Evolutionary conservation across 1,140 invertebrate species (phyloP).

Genomic region (Drosophila mayri): DNA sequence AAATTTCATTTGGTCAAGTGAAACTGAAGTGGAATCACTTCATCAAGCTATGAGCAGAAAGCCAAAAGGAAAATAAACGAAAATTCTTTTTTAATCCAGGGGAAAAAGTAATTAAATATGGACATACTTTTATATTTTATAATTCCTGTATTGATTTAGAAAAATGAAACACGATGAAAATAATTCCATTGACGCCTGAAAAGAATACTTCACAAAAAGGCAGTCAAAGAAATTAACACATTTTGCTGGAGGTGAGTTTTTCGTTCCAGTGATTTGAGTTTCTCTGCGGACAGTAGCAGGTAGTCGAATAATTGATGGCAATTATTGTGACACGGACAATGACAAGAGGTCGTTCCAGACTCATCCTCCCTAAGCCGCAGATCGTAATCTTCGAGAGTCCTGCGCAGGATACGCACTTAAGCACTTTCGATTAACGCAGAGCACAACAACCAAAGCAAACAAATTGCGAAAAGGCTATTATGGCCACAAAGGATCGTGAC

Average conservation of each 20-base stretch:
- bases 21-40: slow-evolving; percentile 48
- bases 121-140: background rate
- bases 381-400: slow-evolving; percentile 51
- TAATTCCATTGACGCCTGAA: slow-evolving; percentile 62
- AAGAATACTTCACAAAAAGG: slow-evolving; percentile 22
- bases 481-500: slow-evolving; percentile 53
- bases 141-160: background rate
- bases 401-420: slow-evolving; percentile 61
- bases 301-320: slow-evolving; percentile 66
- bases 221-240: slow-evolving; percentile 62
- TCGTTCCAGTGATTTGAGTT: slow-evolving; percentile 19
- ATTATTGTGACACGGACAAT: slow-evolving; percentile 73
- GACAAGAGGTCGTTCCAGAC: slow-evolving; percentile 37
- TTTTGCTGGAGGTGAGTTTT: slow-evolving; percentile 22
- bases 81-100: background rate
- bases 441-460: slow-evolving; percentile 54
- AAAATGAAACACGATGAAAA: slow-evolving; percentile 3
- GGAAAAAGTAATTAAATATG: background rate
- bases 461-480: slow-evolving; percentile 55
- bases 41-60: slow-evolving; percentile 31
- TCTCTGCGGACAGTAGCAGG: slow-evolving; percentile 61
- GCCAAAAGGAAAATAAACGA: background rate
- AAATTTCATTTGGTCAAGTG: slow-evolving; percentile 63
- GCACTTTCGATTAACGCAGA: slow-evolving; percentile 61
- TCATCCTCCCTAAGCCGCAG: slow-evolving; percentile 31